Conservation (phyloP, 1,140 invertebrate genomes). For the Apocrypta bakeri region DNA sequence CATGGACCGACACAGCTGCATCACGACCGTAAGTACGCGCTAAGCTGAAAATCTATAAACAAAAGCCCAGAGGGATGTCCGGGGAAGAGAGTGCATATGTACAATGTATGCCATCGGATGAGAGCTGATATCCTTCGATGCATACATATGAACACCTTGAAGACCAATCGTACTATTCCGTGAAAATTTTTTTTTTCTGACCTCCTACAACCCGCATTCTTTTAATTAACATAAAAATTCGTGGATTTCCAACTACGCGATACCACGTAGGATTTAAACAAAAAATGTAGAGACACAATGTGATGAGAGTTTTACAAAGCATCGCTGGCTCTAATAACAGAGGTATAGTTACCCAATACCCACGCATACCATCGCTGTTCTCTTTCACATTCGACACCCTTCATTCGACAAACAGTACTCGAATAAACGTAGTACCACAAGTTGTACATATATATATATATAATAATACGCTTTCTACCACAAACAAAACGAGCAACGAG, state of each 20-base stretch:
- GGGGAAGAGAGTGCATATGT: not conserved
- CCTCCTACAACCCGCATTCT: too few species aligned
- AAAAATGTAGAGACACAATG: too few species aligned
- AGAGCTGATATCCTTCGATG: not conserved
- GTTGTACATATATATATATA: not conserved
- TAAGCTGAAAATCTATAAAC: slow-evolving; percentile 45
- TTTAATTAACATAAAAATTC: too few species aligned
- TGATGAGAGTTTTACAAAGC: too few species aligned
- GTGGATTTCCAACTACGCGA: too few species aligned
- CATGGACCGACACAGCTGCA: not conserved
- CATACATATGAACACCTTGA: not conserved
- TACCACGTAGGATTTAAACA: too few species aligned
- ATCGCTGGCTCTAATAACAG: too few species aligned
- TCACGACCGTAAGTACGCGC: slow-evolving; percentile 27
- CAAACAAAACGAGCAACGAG: not conserved
- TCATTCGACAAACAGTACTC: not conserved
- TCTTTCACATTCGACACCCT: not conserved
- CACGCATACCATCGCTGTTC: not conserved
- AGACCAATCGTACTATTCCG: not conserved
- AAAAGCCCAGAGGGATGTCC: not conserved
- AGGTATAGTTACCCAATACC: not conserved
- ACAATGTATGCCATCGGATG: not conserved
- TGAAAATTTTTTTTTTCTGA: too few species aligned
- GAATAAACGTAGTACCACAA: too few species aligned
- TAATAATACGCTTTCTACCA: not conserved